A percentile compares a stretch with the other conserved stretches of the same genome.
Conservation (phyloP, 2,797 vertebrate species). For the Acanthurus tractus region DNA sequence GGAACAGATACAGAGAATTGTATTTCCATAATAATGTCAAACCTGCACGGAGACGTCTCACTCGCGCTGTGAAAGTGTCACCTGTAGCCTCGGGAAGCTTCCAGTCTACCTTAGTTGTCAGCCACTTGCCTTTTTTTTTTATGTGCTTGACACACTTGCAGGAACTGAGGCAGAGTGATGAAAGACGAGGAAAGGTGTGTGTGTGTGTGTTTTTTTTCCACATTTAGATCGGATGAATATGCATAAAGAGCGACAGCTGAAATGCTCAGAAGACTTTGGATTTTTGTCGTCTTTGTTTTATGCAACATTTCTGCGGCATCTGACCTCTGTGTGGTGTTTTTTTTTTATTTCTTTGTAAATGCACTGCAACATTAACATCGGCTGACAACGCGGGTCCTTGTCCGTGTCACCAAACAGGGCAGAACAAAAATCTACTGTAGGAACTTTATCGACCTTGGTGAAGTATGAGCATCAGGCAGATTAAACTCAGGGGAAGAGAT, state of each 20-base stretch:
- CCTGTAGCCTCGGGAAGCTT: constrained; percentile 32
- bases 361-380: constrained; percentile 23
- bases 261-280: background rate
- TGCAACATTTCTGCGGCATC: constrained; percentile 16
- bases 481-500: constrained; percentile 46
- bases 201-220: constrained; percentile 11
- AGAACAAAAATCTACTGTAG: constrained; percentile 34
- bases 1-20: constrained; percentile 1
- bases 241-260: constrained; percentile 10
- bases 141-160: constrained; percentile 25
- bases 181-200: constrained; percentile 7
- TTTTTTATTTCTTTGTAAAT: constrained; percentile 11
- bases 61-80: constrained; percentile 23
- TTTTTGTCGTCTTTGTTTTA: constrained; percentile 29
- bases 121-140: constrained; percentile 12
- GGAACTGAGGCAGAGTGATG: constrained; percentile 1
- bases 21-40: constrained; percentile 26
- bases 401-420: constrained; percentile 27
- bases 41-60: constrained; percentile 14
- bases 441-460: constrained; percentile 39
- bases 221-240: constrained; percentile 50
- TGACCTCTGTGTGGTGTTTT: constrained; percentile 3
- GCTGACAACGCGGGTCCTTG: constrained; percentile 30
- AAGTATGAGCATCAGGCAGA: constrained; percentile 38
- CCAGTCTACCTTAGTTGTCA: constrained; percentile 9